Base-by-base conservation (phyloP, 2,113 vertebrate genomes). In the Coturnix japonica region DNA sequence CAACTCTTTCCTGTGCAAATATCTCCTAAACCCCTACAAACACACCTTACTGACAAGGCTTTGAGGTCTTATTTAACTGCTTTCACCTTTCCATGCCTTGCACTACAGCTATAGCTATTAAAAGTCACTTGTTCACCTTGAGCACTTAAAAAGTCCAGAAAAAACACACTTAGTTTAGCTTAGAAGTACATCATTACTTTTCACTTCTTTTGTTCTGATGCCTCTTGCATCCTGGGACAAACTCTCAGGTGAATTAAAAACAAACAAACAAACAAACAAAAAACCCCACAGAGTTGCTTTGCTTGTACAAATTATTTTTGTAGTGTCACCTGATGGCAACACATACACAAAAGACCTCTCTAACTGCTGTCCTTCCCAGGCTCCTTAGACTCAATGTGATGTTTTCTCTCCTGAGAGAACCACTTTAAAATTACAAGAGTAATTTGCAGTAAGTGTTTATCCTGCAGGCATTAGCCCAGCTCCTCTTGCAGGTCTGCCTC, bases 361-460 rank as follows among this genome's bases (percentile, higher is more conserved):
- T 84, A 77, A 90, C 53, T 64, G 21, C 53, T 88, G 54, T 15
- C 53, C 44, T 21, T 67, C 51, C 14, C 43, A 63, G 51, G 17
- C 9, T 96, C 90, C 66, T 76, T 80, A 71, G 22, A 85, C 59
- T 57, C 53, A 33, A 15, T 16, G 21, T 30, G 16, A 10, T 61
- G 35, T 37, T 86, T 93, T 64, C 67, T 54, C 64, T 77, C 78
- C 47, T 76, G 61, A 91, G 37, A 95, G 20, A 51, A 51, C 22
- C 5, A 61, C 54, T 91, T 70, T 76, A 85, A 96, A 94, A 85
- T 73, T 83, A 67, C 26, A 82, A 56, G 60, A 96, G 12, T 63
- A 72, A 94, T 71, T 91, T 71, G 80, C 86, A n/a, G 2, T 78
- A 91, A 87, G 53, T 76, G 47, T 94, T 95, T 87, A 94, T 74